Conservation (phyloP, 2,797 vertebrate genomes). For the Siniperca obscura region DNA sequence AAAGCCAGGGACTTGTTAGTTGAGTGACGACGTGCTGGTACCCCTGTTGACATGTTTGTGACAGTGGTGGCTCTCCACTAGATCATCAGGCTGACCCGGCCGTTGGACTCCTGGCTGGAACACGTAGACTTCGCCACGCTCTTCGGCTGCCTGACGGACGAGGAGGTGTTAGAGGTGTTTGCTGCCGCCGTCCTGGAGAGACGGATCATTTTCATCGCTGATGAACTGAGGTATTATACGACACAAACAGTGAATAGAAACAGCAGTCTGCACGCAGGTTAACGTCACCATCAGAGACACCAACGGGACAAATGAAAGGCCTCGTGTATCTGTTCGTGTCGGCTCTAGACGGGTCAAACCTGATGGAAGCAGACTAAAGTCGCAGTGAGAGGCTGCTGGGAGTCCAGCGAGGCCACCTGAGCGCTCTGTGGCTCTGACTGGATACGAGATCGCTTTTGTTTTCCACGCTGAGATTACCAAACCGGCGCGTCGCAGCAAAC, state of each 20-base stretch:
- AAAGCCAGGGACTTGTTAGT: background rate
- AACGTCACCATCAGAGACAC: background rate
- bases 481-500: no score
- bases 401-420: background rate
- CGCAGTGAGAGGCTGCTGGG: background rate
- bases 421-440: background rate
- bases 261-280: background rate
- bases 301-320: no score
- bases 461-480: no score
- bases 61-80: slow-evolving; percentile 65
- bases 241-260: background rate
- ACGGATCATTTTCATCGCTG: slow-evolving; percentile 91
- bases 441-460: no score
- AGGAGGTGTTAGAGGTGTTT: slow-evolving; percentile 91
- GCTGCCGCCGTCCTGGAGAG: slow-evolving; percentile 90
- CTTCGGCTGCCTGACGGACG: slow-evolving; percentile 85
- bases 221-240: slow-evolving; percentile 90
- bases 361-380: no score
- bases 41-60: slow-evolving; percentile 28
- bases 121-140: slow-evolving; percentile 92
- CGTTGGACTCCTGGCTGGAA: slow-evolving; percentile 93
- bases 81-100: slow-evolving; percentile 93
- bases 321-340: no score
- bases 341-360: no score
- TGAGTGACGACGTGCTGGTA: slow-evolving; percentile 17